Evolutionary conservation across 2,888 invertebrate genomes (phyloP).

Genomic region (Oeneis ivallda): DNA sequence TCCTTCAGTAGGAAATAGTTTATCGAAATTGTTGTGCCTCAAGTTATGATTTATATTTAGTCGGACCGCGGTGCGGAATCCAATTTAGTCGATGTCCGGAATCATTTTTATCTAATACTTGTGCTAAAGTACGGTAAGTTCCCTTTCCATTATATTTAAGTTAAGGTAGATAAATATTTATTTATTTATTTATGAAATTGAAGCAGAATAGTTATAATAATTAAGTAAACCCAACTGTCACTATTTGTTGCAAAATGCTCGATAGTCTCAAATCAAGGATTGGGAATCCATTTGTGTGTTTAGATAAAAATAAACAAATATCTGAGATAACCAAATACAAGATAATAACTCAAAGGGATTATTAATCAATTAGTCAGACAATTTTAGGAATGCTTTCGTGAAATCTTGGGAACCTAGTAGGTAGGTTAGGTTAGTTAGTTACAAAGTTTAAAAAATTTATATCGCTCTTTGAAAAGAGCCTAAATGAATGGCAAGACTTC

Average conservation of each 20-base stretch:
- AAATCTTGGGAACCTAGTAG: background rate
- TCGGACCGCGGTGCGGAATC: constrained; percentile 48
- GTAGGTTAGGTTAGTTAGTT: constrained; percentile 8
- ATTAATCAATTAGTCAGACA: too few relatives aligned
- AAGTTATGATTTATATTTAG: constrained; percentile 60
- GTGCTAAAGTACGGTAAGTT: constrained; percentile 34
- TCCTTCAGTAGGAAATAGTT: constrained; percentile 50
- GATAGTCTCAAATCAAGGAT: background rate
- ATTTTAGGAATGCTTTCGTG: too few relatives aligned
- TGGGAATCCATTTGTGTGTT: too few relatives aligned
- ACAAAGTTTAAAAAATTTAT: constrained; percentile 20
- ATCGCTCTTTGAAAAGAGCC: constrained; percentile 28
- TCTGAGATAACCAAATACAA: too few relatives aligned
- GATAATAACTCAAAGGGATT: too few relatives aligned
- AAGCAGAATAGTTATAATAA: background rate
- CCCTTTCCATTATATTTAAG: constrained; percentile 25
- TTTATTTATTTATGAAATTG: too few relatives aligned
- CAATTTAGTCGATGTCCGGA: constrained; percentile 46
- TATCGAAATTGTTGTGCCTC: constrained; percentile 56
- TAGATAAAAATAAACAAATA: too few relatives aligned
- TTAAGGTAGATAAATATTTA: background rate
- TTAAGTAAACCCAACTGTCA: background rate
- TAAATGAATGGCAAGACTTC: constrained; percentile 36
- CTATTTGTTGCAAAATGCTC: background rate
- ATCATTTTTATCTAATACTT: constrained; percentile 44